Conservation (phyloP, 2,888 invertebrate genomes). For the Protodeltote pygarga region DNA sequence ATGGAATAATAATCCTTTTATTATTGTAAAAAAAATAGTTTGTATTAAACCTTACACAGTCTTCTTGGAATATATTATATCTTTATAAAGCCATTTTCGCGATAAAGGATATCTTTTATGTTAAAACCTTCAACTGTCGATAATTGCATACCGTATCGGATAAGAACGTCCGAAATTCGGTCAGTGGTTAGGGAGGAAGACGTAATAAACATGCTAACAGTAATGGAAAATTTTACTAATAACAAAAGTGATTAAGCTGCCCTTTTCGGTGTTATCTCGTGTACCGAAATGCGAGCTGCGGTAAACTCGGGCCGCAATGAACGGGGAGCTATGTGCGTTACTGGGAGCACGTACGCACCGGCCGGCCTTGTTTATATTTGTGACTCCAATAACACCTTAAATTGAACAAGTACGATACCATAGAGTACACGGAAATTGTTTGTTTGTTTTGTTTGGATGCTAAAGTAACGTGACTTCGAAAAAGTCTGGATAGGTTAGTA, state of each 20-base stretch:
- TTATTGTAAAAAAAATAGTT: too few relatives aligned
- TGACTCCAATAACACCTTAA: conserved; percentile 42
- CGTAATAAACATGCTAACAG: conserved; percentile 18
- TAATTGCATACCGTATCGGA: conserved; percentile 22
- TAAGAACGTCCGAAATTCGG: conserved; percentile 26
- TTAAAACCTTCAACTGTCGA: conserved; percentile 24
- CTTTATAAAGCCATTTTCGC: conserved; percentile 7
- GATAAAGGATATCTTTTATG: conserved; percentile 19
- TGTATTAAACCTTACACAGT: too few relatives aligned
- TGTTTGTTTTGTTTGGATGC: conserved; percentile 15
- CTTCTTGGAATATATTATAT: too few relatives aligned
- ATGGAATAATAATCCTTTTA: too few relatives aligned
- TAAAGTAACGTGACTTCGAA: conserved; percentile 8
- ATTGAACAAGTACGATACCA: conserved; percentile 17
- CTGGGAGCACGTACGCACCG: conserved; percentile 66
- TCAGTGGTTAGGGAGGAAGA: conserved; percentile 25
- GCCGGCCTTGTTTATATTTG: conserved; percentile 54
- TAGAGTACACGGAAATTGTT: conserved; percentile 26
- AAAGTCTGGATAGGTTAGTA: too few relatives aligned
- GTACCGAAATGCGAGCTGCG: conserved; percentile 28
- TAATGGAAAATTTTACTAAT: conserved; percentile 50
- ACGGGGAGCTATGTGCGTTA: conserved; percentile 54
- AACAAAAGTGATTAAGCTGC: conserved; percentile 44
- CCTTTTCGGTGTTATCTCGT: conserved; percentile 22
- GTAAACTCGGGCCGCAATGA: conserved; percentile 35